These are phyloP conservation scores for Micrasema minimum DNA, from an alignment of 1,140 invertebrate species.

Conservation along the genomic window DNA sequence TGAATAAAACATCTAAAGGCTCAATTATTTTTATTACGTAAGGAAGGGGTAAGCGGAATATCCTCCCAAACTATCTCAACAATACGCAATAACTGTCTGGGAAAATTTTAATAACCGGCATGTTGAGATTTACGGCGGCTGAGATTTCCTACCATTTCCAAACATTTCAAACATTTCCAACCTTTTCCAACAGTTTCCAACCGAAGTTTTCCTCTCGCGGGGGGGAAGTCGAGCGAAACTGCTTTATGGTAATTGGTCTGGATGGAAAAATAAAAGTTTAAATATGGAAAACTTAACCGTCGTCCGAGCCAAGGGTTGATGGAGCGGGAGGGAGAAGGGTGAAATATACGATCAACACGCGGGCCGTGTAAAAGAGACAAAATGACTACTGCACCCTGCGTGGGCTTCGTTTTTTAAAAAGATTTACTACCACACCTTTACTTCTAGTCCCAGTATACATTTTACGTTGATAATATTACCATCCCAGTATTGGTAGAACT, in stretches of 20 bases:
- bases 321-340: background rate
- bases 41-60: too few species aligned
- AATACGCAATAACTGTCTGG: constrained; percentile 30
- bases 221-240: constrained; percentile 8
- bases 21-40: too few species aligned
- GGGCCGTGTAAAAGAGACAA: constrained; percentile 17
- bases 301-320: constrained; percentile 21
- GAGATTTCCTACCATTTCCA: too few species aligned
- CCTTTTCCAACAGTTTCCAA: background rate
- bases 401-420: constrained; percentile 16
- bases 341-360: constrained; percentile 27
- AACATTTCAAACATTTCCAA: too few species aligned
- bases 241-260: constrained; percentile 29
- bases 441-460: too few species aligned
- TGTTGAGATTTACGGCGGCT: constrained; percentile 29
- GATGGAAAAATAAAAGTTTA: constrained; percentile 22
- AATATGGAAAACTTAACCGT: constrained; percentile 32
- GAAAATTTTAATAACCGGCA: constrained; percentile 30
- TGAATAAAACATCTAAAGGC: too few species aligned
- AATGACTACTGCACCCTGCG: background rate
- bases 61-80: too few species aligned
- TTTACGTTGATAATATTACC: too few species aligned
- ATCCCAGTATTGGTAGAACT: too few species aligned
- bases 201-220: constrained; percentile 6
- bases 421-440: constrained; percentile 10